phyloP scores from a whole-genome alignment of 2,113 vertebrate species.

The Psophia crepitans region DNA sequence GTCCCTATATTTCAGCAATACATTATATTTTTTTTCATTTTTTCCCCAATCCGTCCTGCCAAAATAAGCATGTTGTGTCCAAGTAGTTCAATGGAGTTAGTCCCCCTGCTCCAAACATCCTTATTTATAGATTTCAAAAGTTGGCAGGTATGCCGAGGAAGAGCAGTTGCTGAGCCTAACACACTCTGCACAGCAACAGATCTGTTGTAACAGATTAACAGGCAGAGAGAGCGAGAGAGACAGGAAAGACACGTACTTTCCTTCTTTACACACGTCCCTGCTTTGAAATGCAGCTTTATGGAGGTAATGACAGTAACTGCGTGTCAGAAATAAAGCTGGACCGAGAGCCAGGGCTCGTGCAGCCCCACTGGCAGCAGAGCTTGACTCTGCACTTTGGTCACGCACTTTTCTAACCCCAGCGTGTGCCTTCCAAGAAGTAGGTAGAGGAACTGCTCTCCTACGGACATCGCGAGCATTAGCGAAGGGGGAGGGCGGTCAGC shows the following conservation, averaged over 20 bases:
- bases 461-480: neutral
- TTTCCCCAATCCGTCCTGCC: neutral
- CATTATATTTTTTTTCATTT: neutral
- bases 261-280: slow-evolving; percentile 10
- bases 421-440: neutral
- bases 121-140: slow-evolving; percentile 53
- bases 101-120: neutral
- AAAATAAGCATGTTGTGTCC: slow-evolving; percentile 8
- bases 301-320: neutral
- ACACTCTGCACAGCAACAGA: slow-evolving; percentile 28
- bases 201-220: slow-evolving; percentile 55
- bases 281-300: neutral
- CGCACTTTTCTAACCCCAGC: neutral
- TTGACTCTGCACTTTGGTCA: neutral
- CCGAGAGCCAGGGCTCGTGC: neutral
- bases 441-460: neutral
- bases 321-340: neutral
- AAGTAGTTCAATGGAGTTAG: slow-evolving; percentile 33
- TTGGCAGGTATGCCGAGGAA: slow-evolving; percentile 37
- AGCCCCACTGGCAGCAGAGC: neutral
- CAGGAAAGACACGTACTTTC: neutral
- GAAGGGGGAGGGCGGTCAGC: neutral
- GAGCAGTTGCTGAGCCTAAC: slow-evolving; percentile 48
- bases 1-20: neutral
- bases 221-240: slow-evolving; percentile 7